Conservation (phyloP, 2,888 invertebrate species). For the Beris morrisii region DNA sequence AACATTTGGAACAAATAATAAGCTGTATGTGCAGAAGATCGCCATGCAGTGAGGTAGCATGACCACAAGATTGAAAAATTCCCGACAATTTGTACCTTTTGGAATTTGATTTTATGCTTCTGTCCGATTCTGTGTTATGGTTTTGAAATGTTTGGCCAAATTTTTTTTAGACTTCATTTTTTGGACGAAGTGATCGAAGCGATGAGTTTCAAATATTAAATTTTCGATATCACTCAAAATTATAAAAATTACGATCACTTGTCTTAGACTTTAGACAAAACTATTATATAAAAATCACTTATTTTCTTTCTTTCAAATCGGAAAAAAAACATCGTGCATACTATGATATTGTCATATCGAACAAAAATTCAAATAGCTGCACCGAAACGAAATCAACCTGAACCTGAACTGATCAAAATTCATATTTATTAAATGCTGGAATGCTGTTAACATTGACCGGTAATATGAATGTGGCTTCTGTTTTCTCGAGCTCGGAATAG, state of each 20-base stretch:
- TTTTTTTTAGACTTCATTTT: too few species aligned
- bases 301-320: too few species aligned
- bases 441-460: constrained; percentile 31
- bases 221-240: too few species aligned
- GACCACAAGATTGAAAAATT: neutral
- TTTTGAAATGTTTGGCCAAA: neutral
- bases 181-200: too few species aligned
- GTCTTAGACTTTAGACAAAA: too few species aligned
- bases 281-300: too few species aligned
- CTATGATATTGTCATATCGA: too few species aligned
- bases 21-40: neutral
- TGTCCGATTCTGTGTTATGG: constrained; percentile 2
- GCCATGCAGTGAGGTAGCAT: neutral
- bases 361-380: too few species aligned
- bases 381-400: too few species aligned
- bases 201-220: too few species aligned
- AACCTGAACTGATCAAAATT: neutral
- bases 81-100: neutral
- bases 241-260: too few species aligned
- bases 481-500: constrained; percentile 1
- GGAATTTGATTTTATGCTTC: neutral
- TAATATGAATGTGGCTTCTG: constrained; percentile 19
- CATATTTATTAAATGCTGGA: constrained; percentile 17
- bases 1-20: neutral
- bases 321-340: too few species aligned